Evolutionary conservation across 2,888 invertebrate genomes (phyloP), one percentile per base, ranked within the genome.

Genomic region (Phengaris arion): DNA sequence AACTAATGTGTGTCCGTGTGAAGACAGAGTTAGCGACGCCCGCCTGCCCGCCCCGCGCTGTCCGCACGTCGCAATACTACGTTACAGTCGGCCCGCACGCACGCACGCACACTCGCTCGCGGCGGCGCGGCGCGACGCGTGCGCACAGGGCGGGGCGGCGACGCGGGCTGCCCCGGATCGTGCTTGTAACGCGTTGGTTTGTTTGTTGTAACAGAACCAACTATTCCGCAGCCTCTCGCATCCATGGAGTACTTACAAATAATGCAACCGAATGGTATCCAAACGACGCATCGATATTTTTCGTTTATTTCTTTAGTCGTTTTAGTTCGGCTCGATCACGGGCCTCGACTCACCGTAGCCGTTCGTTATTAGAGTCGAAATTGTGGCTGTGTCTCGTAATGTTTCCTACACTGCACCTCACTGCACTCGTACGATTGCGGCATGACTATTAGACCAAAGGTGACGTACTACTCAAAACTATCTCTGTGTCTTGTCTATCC

Each of bases 381-480:
- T 90, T 91, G 92, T 92, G 91, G 92, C 92, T 92, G 92, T 92
- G 89, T 88, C 88, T 89, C 83, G 86, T 87, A 85, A 86, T 87
- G 83, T 83, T 82, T 82, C 82, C 80, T 83, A 83, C 86, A 82
- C 83, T 80, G 85, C 87, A 85, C 86, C 81, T 82, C 80, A 83
- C 80, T 85, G 88, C 86, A 87, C 86, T 84, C 82, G 22, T 81
- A 78, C 80, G 80, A 79, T 82, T 84, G 83, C 86, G 86, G 91
- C 92, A 92, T 92, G 92, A 85, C 85, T 86, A 81, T 84, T 88
- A 86, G 85, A 85, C 83, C 81, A 78, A 94, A 94, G 95, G 95
- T 95, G 95, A 95, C 95, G 95, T 95, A 95, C 95, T 95, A 95
- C 95, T 95, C 95, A 95, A 95, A 95, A 95, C 95, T 94, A 91